These are phyloP conservation scores for Chaenogobius annularis DNA, from an alignment of 2,113 vertebrate genomes.

Conservation along the genomic window DNA sequence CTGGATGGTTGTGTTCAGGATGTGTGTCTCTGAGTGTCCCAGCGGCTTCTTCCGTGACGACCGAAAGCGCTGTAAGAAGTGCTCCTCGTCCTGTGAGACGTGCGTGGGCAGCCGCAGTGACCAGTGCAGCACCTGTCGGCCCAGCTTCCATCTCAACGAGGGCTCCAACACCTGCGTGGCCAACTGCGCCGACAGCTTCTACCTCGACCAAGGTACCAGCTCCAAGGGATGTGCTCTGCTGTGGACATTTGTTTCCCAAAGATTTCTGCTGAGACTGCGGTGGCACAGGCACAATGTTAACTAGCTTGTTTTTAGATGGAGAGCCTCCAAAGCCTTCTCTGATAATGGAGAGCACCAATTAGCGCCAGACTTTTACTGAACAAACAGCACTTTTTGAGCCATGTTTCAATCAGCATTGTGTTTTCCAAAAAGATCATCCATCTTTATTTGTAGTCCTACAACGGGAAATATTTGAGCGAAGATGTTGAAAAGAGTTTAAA, in stretches of 20 bases:
- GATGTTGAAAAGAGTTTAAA: too few species aligned
- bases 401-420: too few species aligned
- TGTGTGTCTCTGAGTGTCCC: slow-evolving; percentile 93
- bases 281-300: too few species aligned
- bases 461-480: too few species aligned
- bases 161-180: slow-evolving; percentile 85
- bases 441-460: too few species aligned
- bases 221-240: neutral
- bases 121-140: slow-evolving; percentile 91
- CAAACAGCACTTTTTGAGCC: too few species aligned
- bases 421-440: too few species aligned
- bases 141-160: slow-evolving; percentile 89
- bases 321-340: too few species aligned
- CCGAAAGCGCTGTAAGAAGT: slow-evolving; percentile 95
- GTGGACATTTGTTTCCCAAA: neutral
- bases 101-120: slow-evolving; percentile 91
- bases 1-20: slow-evolving; percentile 72
- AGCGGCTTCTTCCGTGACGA: slow-evolving; percentile 93
- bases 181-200: slow-evolving; percentile 86
- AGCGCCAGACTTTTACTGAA: too few species aligned
- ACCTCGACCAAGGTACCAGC: slow-evolving; percentile 83
- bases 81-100: slow-evolving; percentile 88
- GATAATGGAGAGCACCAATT: too few species aligned
- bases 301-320: too few species aligned
- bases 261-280: too few species aligned